Conservation (phyloP, 2,113 vertebrate genomes). For the Muscicapa adusta region DNA sequence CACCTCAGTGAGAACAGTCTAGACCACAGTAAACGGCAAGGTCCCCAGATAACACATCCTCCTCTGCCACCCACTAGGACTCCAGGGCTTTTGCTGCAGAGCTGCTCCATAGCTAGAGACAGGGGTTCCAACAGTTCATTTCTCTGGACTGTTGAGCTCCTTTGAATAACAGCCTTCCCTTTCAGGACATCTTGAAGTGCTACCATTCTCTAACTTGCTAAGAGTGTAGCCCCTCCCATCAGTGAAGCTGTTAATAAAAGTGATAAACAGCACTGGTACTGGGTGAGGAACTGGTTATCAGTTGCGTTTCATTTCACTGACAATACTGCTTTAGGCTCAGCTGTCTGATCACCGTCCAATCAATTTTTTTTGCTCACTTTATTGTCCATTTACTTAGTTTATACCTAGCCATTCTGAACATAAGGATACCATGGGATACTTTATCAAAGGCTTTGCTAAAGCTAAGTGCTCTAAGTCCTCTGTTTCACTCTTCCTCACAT, state of each 20-base stretch:
- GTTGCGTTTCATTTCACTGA: neutral
- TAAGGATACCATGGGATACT: neutral
- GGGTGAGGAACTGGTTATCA: neutral
- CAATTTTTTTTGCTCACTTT: neutral
- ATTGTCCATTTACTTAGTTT: neutral
- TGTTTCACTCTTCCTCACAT: neutral
- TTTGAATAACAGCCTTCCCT: neutral
- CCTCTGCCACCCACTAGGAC: neutral
- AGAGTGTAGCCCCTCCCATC: neutral
- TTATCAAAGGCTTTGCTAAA: neutral
- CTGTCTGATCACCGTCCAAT: neutral
- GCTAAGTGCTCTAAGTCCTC: fast-evolving
- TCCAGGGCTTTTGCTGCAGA: neutral
- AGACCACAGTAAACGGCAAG: neutral
- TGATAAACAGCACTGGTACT: neutral
- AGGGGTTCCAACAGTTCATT: neutral
- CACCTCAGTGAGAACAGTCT: neutral
- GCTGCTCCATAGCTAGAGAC: neutral
- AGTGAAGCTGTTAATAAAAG: neutral
- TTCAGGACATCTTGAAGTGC: neutral
- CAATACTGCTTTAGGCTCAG: neutral
- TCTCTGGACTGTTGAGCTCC: neutral
- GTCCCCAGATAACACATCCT: neutral
- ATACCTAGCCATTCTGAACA: neutral
- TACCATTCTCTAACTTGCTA: neutral